These are phyloP conservation scores for Lamproptera curius DNA, from an alignment of 2,888 invertebrate genomes.

Conservation along the genomic window DNA sequence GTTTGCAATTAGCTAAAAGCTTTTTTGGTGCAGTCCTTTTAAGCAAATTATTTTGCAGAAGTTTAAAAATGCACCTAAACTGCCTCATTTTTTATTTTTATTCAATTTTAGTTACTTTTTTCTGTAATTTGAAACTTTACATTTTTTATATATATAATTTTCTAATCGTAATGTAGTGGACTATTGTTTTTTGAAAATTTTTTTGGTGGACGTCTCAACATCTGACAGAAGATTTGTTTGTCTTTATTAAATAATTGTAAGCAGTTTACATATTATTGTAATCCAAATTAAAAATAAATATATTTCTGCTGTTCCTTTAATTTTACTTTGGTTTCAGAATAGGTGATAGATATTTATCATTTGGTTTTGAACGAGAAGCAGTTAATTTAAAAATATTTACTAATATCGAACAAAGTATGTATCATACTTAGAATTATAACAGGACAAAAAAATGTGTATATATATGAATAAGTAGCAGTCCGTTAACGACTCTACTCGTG, in stretches of 20 bases:
- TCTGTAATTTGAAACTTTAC: constrained; percentile 9
- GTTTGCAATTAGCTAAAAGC: not conserved
- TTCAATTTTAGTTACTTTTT: constrained; percentile 10
- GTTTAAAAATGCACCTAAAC: constrained; percentile 6
- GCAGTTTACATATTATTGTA: not conserved
- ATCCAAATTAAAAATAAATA: no score
- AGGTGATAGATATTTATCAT: no score
- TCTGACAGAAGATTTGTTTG: not conserved
- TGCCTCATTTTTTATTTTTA: constrained; percentile 16
- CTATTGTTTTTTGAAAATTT: not conserved
- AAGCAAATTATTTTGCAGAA: not conserved
- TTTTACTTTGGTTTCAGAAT: no score
- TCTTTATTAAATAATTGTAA: not conserved
- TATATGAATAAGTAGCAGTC: no score
- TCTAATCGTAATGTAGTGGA: not conserved
- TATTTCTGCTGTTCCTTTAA: no score
- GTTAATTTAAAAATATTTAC: no score
- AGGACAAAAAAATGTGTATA: no score
- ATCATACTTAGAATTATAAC: no score
- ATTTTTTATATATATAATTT: constrained; percentile 1
- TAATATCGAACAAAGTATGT: no score
- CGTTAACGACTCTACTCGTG: no score
- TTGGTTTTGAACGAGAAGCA: no score
- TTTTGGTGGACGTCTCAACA: no score
- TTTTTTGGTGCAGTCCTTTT: not conserved